Base-by-base conservation (phyloP, 2,113 vertebrate genomes). In the Scopus umbretta region DNA sequence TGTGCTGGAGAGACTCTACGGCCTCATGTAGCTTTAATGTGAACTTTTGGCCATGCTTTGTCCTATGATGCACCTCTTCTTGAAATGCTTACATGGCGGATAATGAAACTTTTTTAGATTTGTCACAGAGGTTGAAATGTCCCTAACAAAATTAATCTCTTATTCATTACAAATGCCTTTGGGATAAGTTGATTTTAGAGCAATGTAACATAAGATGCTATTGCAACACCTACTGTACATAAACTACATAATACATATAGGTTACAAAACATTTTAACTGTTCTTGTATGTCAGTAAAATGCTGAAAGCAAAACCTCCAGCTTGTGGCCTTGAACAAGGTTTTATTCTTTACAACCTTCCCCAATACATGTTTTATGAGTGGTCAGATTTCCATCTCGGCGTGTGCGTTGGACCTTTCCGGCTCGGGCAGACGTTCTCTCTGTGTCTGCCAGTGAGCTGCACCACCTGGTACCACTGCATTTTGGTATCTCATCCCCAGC, bases 381-480 rank as follows among this genome's bases (percentile, higher is more conserved):
- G 21, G 29, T 5, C 29, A 26, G 7, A 7, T 61, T 68, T 70
- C 67, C 30, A 6, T 11, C 25, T 20, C 29, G 1, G 2, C 0
- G 2, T 40, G 59, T 74, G 55, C 29, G 3, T 0, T 38, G n/a
- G 75, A 13, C 9, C n/a, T 7, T 58, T 4, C 16, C 32, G 80
- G 38, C 52, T 59, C 32, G 23, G 9, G 32, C 59, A 13, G 65
- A 12, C 30, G 20, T 16, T 70, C 4, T 59, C 17, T 45, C 45
- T 0, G 2, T 4, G 14, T n/a, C 61, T 68, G 68, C 32, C 49
- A 11, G 49, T n/a, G 56, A 17, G 47, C 22, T n/a, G n/a, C 50
- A 65, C 25, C 3, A 2, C 42, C 36, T 1, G 1, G 43, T 11
- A 7, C 34, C 0, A 3, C 49, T 18, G 38, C 0, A 0, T 40